A percentile compares a stretch with the other conserved stretches of the same genome.
These are phyloP conservation scores for Lypha dubia DNA, from an alignment of 2,888 invertebrate species.

Conservation along the genomic window DNA sequence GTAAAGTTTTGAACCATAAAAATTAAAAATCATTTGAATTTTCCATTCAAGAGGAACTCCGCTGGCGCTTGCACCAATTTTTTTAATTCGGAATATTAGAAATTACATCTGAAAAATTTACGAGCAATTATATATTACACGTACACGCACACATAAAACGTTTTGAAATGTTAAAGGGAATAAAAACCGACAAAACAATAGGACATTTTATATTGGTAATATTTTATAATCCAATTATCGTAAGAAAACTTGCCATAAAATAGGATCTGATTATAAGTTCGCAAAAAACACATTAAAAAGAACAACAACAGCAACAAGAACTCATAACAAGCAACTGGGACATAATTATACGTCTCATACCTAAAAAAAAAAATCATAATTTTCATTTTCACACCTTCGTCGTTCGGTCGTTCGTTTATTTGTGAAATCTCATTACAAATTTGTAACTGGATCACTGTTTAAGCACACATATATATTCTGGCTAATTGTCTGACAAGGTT, in stretches of 20 bases:
- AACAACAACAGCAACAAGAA: constrained; percentile 42
- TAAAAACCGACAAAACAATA: constrained; percentile 34
- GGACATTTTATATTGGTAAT: constrained; percentile 72
- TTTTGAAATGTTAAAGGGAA: constrained; percentile 21
- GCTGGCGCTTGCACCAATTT: neutral
- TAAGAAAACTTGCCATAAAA: constrained; percentile 69
- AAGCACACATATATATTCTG: constrained; percentile 39
- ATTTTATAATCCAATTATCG: constrained; percentile 81
- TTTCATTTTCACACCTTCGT: constrained; percentile 39
- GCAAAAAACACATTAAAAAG: constrained; percentile 3
- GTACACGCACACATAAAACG: constrained; percentile 51
- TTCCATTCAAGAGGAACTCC: neutral
- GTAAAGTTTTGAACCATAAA: too few species aligned
- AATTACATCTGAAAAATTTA: constrained; percentile 60
- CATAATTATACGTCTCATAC: constrained; percentile 43
- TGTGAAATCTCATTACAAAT: constrained; percentile 56
- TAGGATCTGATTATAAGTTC: constrained; percentile 56
- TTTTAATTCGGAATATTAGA: neutral
- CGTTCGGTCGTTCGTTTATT: constrained; percentile 38
- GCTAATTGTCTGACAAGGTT: constrained; percentile 68
- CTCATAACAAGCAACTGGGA: constrained; percentile 65
- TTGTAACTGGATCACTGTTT: constrained; percentile 25
- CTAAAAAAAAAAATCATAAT: constrained; percentile 45
- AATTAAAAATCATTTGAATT: neutral
- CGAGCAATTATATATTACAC: constrained; percentile 62